Evolutionary conservation across 1,140 invertebrate genomes (phyloP).

Genomic region (Heliconius hewitsoni): DNA sequence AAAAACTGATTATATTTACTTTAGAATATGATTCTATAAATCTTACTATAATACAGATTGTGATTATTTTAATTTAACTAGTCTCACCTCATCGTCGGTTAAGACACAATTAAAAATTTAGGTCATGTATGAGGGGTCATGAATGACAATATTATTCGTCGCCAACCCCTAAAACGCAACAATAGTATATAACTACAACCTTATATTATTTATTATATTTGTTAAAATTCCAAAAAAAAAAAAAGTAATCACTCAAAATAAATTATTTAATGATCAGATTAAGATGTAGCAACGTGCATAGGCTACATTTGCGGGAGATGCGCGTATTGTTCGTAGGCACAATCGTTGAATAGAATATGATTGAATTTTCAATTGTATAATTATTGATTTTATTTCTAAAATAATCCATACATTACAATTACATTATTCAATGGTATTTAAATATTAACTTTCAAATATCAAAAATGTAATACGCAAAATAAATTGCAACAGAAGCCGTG

Average conservation of each 20-base stretch:
- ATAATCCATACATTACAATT: too few relatives aligned
- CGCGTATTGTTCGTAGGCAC: too few relatives aligned
- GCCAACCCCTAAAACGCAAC: neutral
- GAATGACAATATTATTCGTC: neutral
- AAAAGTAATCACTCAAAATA: too few relatives aligned
- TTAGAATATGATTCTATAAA: conserved; percentile 6
- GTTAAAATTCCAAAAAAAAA: neutral
- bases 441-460: too few relatives aligned
- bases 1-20: conserved; percentile 9
- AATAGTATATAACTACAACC: neutral
- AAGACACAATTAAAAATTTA: neutral
- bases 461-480: too few relatives aligned
- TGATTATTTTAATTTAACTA: neutral
- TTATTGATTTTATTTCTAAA: too few relatives aligned
- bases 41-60: neutral
- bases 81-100: neutral
- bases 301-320: neutral
- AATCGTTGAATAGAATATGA: too few relatives aligned
- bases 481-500: neutral
- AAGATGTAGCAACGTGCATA: neutral
- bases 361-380: too few relatives aligned
- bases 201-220: conserved; percentile 4
- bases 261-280: neutral
- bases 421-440: too few relatives aligned
- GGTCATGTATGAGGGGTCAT: neutral